These are phyloP conservation scores for Pollachius pollachius DNA, from an alignment of 2,113 vertebrate genomes.

Conservation along the genomic window DNA sequence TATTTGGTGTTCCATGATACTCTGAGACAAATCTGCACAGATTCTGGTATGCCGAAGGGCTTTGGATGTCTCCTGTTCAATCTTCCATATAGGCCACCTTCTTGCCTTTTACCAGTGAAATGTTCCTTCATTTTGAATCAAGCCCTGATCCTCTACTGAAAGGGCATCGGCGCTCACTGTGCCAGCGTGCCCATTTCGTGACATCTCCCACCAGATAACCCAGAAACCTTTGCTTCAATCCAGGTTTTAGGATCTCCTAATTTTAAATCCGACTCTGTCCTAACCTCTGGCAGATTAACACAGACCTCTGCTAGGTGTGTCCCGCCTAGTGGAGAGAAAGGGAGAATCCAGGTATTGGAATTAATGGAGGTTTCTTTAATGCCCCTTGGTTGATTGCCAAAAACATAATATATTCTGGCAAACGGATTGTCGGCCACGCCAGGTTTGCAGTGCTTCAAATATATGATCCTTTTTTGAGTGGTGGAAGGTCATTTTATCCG, in stretches of 20 bases:
- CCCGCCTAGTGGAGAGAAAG: not conserved
- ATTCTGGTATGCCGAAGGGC: not conserved
- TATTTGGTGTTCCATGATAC: too few relatives aligned
- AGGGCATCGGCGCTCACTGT: not conserved
- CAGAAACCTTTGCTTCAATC: slow-evolving; percentile 36
- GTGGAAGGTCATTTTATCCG: slow-evolving; percentile 11
- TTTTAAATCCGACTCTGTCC: slow-evolving; percentile 30
- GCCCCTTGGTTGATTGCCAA: slow-evolving; percentile 1
- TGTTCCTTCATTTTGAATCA: too few relatives aligned
- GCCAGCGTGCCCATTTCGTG: slow-evolving; percentile 4
- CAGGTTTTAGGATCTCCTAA: slow-evolving; percentile 30
- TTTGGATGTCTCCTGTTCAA: not conserved
- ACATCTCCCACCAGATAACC: slow-evolving; percentile 23
- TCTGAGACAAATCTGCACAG: too few relatives aligned
- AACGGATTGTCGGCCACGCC: not conserved
- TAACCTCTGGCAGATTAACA: slow-evolving; percentile 20
- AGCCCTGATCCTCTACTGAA: too few relatives aligned
- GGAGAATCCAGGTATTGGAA: not conserved
- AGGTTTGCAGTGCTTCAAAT: not conserved
- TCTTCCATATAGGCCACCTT: too few relatives aligned
- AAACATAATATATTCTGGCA: not conserved
- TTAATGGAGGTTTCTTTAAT: not conserved
- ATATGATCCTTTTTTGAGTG: slow-evolving; percentile 2
- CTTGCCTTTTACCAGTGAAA: too few relatives aligned
- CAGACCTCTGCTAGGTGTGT: slow-evolving; percentile 18